Conservation (phyloP, 1,140 invertebrate genomes). For the Drosophila mayri region DNA sequence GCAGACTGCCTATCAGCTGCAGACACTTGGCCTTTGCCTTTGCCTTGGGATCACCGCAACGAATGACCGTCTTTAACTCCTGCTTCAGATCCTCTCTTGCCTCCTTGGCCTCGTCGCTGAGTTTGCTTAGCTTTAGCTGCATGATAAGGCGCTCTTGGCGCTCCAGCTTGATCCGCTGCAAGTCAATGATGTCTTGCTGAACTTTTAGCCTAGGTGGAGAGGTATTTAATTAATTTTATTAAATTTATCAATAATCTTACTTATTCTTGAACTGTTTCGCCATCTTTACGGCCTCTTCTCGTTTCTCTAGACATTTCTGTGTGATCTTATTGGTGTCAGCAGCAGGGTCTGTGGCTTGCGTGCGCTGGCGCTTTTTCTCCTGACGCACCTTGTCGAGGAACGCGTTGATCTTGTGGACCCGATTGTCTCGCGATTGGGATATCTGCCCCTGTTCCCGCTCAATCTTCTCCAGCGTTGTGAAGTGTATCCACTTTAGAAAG, state of each 20-base stretch:
- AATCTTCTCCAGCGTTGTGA: slow-evolving; percentile 76
- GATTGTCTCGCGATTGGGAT: slow-evolving; percentile 40
- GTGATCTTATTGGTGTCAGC: slow-evolving; percentile 24
- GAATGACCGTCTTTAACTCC: slow-evolving; percentile 87
- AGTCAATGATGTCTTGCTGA: slow-evolving; percentile 88
- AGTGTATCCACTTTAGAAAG: slow-evolving; percentile 84
- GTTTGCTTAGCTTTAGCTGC: slow-evolving; percentile 88
- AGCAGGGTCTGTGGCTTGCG: not conserved
- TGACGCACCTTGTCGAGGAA: slow-evolving; percentile 84
- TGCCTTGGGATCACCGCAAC: slow-evolving; percentile 86
- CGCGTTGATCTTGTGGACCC: slow-evolving; percentile 79
- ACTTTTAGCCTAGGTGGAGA: slow-evolving; percentile 86
- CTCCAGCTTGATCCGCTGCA: slow-evolving; percentile 88
- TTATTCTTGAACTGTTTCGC: slow-evolving; percentile 82
- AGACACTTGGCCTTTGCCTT: slow-evolving; percentile 87
- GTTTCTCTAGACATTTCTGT: slow-evolving; percentile 44
- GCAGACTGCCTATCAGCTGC: slow-evolving; percentile 85
- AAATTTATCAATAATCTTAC: slow-evolving; percentile 41
- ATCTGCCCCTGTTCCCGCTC: slow-evolving; percentile 58
- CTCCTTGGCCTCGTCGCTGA: slow-evolving; percentile 86
- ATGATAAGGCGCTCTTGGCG: slow-evolving; percentile 88
- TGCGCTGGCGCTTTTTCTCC: slow-evolving; percentile 71
- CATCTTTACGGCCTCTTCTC: slow-evolving; percentile 55
- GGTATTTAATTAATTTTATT: not conserved
- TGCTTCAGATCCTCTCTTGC: slow-evolving; percentile 86